Percentiles rank a stretch among this genome's conserved stretches.
Conservation (phyloP, 1,140 invertebrate species). For the Euwallacea fornicatus region DNA sequence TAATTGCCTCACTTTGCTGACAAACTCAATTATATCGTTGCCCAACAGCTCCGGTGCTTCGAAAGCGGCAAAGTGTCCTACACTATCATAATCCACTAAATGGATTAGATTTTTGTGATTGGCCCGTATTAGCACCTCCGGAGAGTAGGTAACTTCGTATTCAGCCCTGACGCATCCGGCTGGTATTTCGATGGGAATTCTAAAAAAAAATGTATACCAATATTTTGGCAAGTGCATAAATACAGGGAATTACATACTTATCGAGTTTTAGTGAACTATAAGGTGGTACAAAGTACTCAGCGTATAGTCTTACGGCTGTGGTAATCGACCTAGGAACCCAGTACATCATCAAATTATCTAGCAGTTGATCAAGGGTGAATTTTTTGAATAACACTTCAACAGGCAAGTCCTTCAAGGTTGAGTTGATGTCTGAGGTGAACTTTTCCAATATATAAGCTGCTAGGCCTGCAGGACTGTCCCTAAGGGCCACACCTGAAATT, state of each 20-base stretch:
- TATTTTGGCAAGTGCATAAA: too few species aligned
- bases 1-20: neutral
- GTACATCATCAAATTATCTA: conserved; percentile 91
- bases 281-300: conserved; percentile 56
- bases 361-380: conserved; percentile 70
- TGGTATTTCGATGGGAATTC: neutral
- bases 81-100: neutral
- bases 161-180: neutral
- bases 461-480: conserved; percentile 71
- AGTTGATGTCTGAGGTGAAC: conserved; percentile 75
- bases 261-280: neutral
- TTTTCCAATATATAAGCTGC: conserved; percentile 87
- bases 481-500: conserved; percentile 60
- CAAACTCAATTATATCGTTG: neutral
- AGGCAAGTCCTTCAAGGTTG: conserved; percentile 55
- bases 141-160: neutral
- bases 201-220: too few species aligned
- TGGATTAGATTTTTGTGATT: neutral
- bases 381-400: conserved; percentile 68
- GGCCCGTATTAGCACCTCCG: neutral
- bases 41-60: neutral
- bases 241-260: neutral
- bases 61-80: neutral
- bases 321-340: conserved; percentile 78
- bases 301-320: conserved; percentile 75